phyloP scores from a whole-genome alignment of 2,113 vertebrate species.

The Propithecus coquereli region DNA sequence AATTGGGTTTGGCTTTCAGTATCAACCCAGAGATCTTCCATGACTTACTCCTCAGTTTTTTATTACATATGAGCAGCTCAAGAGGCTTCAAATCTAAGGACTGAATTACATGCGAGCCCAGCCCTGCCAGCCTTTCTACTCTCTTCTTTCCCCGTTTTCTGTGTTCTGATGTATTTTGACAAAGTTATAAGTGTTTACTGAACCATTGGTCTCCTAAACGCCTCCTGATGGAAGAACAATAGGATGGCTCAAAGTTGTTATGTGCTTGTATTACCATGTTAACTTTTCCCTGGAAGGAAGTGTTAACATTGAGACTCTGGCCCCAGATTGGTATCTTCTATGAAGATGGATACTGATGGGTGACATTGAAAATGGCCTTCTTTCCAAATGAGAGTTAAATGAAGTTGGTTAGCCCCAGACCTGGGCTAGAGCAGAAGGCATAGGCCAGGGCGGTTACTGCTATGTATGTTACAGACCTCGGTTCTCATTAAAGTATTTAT shows the following conservation, averaged over 20 bases:
- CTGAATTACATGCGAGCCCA: conserved; percentile 35
- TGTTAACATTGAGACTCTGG: conserved; percentile 31
- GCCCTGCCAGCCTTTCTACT: conserved; percentile 56
- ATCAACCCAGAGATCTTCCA: conserved; percentile 75
- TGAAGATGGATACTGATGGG: conserved; percentile 82
- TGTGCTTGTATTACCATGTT: conserved; percentile 61
- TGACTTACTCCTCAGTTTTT: conserved; percentile 91
- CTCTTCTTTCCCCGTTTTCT: conserved; percentile 46
- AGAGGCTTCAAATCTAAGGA: conserved; percentile 92
- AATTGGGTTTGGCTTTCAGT: conserved; percentile 35
- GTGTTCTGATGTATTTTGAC: conserved; percentile 69
- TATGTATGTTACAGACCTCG: conserved; percentile 65
- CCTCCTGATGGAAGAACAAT: conserved; percentile 20
- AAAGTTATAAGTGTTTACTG: conserved; percentile 49
- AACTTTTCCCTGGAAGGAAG: conserved; percentile 50
- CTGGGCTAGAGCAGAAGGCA: conserved; percentile 50
- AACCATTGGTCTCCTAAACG: conserved; percentile 53
- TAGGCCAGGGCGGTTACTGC: conserved; percentile 53
- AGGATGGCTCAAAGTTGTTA: conserved; percentile 30
- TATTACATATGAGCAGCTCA: conserved; percentile 97
- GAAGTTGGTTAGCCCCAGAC: conserved; percentile 47
- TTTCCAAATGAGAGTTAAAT: conserved; percentile 53
- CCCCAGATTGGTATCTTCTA: conserved; percentile 82
- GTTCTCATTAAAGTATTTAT: conserved; percentile 88
- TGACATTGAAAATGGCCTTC: conserved; percentile 67